These are phyloP conservation scores for Conops quadrifasciatus DNA, from an alignment of 2,888 invertebrate species.

Conservation along the genomic window DNA sequence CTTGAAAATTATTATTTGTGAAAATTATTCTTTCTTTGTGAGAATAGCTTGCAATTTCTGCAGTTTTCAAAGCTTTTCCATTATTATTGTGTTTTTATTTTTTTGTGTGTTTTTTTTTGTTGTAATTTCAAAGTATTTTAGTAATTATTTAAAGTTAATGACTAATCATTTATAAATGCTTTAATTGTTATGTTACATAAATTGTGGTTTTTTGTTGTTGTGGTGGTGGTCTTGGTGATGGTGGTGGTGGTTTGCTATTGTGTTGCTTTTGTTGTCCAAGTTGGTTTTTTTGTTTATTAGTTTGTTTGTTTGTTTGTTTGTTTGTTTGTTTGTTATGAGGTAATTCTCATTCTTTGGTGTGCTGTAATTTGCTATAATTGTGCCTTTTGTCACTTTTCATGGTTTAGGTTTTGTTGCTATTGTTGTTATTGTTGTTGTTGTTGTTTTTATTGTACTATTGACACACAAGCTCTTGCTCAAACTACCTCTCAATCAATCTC, in stretches of 20 bases:
- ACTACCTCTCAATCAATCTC: too few species aligned
- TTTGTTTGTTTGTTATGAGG: conserved; percentile 25
- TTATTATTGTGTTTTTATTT: too few species aligned
- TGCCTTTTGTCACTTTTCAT: conserved; percentile 11
- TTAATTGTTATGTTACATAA: neutral
- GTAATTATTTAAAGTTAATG: conserved; percentile 8
- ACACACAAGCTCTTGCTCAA: neutral
- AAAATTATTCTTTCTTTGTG: too few species aligned
- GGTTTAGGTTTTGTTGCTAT: neutral
- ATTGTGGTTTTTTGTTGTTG: neutral
- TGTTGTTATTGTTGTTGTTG: conserved; percentile 4
- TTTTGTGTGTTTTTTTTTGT: neutral
- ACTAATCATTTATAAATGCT: conserved; percentile 10
- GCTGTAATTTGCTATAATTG: conserved; percentile 27
- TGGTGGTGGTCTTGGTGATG: neutral
- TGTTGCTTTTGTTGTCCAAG: neutral
- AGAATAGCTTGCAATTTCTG: too few species aligned
- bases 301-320: conserved; percentile 8
- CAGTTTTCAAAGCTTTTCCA: too few species aligned
- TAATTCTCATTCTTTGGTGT: conserved; percentile 35
- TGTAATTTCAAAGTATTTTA: too few species aligned
- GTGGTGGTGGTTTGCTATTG: neutral
- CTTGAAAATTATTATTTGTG: too few species aligned
- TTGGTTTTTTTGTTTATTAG: neutral
- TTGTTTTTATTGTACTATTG: conserved; percentile 4